Evolutionary conservation across 1,140 invertebrate species (phyloP), one percentile per base, ranked within the genome.

Genomic region (Dendrolimus kikuchii): DNA sequence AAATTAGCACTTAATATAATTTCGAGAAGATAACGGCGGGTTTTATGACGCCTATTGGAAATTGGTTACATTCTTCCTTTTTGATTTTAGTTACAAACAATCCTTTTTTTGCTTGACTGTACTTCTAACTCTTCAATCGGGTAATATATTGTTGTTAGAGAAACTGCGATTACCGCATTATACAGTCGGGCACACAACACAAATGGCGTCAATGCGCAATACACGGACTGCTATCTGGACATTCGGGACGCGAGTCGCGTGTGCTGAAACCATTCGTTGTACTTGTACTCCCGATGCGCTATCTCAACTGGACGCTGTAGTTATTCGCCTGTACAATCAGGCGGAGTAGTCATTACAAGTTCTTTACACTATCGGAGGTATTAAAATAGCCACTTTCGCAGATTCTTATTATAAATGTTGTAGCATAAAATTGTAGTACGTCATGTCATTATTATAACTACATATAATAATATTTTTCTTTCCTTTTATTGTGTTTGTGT

Each of bases 261-360:
- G 72, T 66, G 59, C 52, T 23, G 44, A 45, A 56, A 62, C 60
- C 66, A 71, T 75, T 75, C 61, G 64, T 66, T 66, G 64, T 55
- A 47, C 51, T 52, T 58, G 54, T 55, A 60, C 46, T 53, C 38
- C 49, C 45, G 60, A 53, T 49, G 59, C 58, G 57, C 53, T 66
- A 68, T 73, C 66, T 62, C 42, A 41, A 60, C 49, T 46, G 46
- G 7, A 38, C 49, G 49, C 42, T 42, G 51, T 46, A 51, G 56
- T 53, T 66, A 49, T 55, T 60, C 52, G 57, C 49, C 53, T 51
- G 57, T 65, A 66, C 53, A 60, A 41, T 65, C 58, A 39, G 37
- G 41, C 39, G 46, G 23, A 7, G 38, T 43, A 23, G 23, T 43
- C 8, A 43, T 8, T 43, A 43, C 42, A 43, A 43, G 42, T 43